Evolutionary conservation across 2,888 invertebrate genomes (phyloP).

Genomic region (Celastrina argiolus): DNA sequence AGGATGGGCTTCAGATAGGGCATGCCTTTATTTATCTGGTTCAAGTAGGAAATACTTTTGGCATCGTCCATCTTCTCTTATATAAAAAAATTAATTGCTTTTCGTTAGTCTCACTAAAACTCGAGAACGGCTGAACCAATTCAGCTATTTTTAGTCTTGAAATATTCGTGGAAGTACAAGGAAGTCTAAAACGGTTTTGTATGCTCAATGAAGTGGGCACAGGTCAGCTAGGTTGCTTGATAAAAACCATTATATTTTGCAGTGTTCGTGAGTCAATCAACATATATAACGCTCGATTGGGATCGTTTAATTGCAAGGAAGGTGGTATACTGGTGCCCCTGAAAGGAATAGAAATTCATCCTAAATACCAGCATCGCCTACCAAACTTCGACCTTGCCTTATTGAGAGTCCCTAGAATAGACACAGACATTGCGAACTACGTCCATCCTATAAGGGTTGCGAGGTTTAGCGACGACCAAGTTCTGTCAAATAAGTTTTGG

Average conservation of each 20-base stretch:
- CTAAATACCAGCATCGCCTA: conserved; percentile 39
- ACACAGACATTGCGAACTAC: conserved; percentile 37
- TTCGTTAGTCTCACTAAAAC: no score
- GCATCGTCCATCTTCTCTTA: no score
- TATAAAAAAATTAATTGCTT: no score
- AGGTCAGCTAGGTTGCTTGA: no score
- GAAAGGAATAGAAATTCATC: conserved; percentile 50
- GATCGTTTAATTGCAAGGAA: conserved; percentile 58
- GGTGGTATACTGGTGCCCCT: conserved; percentile 50
- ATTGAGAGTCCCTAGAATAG: conserved; percentile 42
- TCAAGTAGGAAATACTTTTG: no score
- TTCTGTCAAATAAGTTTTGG: conserved; percentile 50
- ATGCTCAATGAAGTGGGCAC: no score
- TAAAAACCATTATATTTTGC: conserved; percentile 31
- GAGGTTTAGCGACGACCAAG: conserved; percentile 39
- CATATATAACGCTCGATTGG: conserved; percentile 51
- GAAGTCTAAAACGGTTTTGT: no score
- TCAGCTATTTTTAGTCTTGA: no score
- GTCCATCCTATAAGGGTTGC: conserved; percentile 52
- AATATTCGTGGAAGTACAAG: no score
- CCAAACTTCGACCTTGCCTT: conserved; percentile 55
- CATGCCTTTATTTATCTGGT: no score
- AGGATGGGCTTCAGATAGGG: no score
- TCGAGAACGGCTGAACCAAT: no score
- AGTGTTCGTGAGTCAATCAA: conserved; percentile 58